These are phyloP conservation scores for Listronotus oregonensis DNA, from an alignment of 1,140 invertebrate genomes.

Conservation along the genomic window DNA sequence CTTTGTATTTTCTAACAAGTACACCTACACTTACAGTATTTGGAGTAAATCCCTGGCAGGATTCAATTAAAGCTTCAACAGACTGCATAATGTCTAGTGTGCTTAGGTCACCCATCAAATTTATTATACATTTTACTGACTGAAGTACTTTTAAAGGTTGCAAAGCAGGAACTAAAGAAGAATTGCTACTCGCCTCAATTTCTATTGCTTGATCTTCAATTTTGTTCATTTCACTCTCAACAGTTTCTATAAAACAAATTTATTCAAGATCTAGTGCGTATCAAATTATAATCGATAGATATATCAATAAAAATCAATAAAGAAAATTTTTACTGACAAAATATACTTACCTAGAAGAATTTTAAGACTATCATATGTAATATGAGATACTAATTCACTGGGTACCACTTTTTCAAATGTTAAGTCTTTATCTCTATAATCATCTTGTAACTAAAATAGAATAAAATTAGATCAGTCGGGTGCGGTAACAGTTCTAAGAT, in stretches of 20 bases:
- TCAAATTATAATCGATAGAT: no score
- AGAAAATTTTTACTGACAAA: neutral
- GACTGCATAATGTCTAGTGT: slow-evolving; percentile 81
- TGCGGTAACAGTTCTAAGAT: no score
- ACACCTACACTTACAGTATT: slow-evolving; percentile 42
- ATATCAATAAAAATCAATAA: no score
- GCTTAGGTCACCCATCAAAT: slow-evolving; percentile 84
- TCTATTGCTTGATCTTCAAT: slow-evolving; percentile 69
- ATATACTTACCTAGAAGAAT: slow-evolving; percentile 72
- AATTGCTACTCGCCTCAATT: slow-evolving; percentile 59
- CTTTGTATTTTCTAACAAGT: no score
- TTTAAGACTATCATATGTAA: slow-evolving; percentile 77
- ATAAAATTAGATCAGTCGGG: no score
- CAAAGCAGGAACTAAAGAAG: slow-evolving; percentile 56
- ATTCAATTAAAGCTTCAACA: slow-evolving; percentile 71
- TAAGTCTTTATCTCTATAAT: slow-evolving; percentile 71
- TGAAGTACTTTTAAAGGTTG: slow-evolving; percentile 75
- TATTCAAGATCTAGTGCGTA: neutral
- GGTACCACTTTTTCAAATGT: slow-evolving; percentile 77
- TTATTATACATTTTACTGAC: slow-evolving; percentile 90
- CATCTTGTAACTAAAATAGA: slow-evolving; percentile 67
- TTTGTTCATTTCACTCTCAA: slow-evolving; percentile 80
- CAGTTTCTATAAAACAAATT: slow-evolving; percentile 62
- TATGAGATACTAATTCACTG: slow-evolving; percentile 70
- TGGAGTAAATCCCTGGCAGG: slow-evolving; percentile 59